These are phyloP conservation scores for Triplophysa siluroides DNA, from an alignment of 2,113 vertebrate species.

Conservation along the genomic window DNA sequence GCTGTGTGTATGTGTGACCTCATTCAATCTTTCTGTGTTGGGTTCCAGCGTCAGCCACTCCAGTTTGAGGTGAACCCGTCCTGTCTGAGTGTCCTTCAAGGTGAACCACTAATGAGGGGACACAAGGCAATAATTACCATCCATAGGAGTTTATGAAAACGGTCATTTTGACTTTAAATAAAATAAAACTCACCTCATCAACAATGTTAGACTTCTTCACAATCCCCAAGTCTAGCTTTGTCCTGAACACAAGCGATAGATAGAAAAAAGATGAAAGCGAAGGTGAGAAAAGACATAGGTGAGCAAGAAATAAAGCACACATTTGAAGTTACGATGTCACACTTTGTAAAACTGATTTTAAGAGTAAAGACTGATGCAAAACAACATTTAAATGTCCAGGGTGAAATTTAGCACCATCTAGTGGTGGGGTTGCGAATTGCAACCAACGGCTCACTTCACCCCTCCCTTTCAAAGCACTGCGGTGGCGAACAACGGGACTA, in stretches of 20 bases:
- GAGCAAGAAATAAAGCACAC: neutral
- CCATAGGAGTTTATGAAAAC: neutral
- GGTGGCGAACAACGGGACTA: too few relatives aligned
- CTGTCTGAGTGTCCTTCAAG: slow-evolving; percentile 78
- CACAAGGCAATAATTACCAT: neutral
- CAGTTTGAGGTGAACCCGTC: slow-evolving; percentile 82
- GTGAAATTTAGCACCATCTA: too few relatives aligned
- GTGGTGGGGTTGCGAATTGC: too few relatives aligned
- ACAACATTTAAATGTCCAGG: neutral
- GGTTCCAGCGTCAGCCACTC: slow-evolving; percentile 84
- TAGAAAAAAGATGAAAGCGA: neutral
- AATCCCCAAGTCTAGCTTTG: slow-evolving; percentile 88
- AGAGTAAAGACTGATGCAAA: neutral
- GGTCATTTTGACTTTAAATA: neutral
- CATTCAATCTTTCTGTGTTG: slow-evolving; percentile 75
- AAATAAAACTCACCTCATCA: slow-evolving; percentile 77
- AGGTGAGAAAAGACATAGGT: neutral
- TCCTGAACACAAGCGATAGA: slow-evolving; percentile 64
- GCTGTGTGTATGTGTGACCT: slow-evolving; percentile 69
- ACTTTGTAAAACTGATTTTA: neutral
- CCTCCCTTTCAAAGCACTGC: too few relatives aligned
- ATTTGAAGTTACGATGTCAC: neutral
- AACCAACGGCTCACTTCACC: too few relatives aligned
- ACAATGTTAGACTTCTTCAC: slow-evolving; percentile 81
- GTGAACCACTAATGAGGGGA: slow-evolving; percentile 80